A percentile compares a stretch with the other conserved stretches of the same genome.
phyloP scores from a whole-genome alignment of 2,888 invertebrate genomes.

The Heliconius sara region DNA sequence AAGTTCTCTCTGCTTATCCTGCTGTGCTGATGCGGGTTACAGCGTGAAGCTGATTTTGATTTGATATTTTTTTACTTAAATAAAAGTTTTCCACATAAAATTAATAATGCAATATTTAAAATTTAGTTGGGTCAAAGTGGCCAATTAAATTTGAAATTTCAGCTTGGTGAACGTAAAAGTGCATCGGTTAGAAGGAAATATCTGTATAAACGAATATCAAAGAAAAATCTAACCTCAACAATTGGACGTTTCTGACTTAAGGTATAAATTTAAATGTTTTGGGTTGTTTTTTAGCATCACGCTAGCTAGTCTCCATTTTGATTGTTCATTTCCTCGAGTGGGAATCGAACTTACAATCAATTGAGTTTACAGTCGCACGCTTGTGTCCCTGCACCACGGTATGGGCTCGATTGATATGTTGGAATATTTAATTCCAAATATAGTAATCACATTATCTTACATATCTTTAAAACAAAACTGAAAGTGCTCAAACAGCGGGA shows the following conservation, averaged over 20 bases:
- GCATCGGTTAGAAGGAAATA: conserved; percentile 60
- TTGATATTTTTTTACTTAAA: not conserved
- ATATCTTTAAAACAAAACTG: not conserved
- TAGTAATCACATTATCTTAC: not conserved
- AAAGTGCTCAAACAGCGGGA: not conserved
- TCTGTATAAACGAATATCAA: conserved; percentile 69
- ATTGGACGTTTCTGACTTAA: conserved; percentile 40
- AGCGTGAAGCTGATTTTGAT: no score
- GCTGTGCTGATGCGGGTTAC: no score
- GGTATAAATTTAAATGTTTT: conserved; percentile 4
- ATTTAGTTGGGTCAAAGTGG: conserved; percentile 55
- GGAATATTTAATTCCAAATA: not conserved
- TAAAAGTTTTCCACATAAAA: not conserved
- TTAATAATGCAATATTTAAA: not conserved
- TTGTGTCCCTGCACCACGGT: no score
- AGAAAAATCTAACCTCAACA: conserved; percentile 78
- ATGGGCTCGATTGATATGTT: not conserved
- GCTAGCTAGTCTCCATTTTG: no score
- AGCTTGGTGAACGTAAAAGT: conserved; percentile 30
- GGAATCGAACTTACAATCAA: no score
- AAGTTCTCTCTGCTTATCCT: no score
- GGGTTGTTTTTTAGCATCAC: no score
- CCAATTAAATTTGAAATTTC: conserved; percentile 71
- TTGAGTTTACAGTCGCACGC: no score
- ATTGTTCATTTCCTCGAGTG: no score